phyloP scores from a whole-genome alignment of 2,113 vertebrate genomes.

The Terrapene triunguis region DNA sequence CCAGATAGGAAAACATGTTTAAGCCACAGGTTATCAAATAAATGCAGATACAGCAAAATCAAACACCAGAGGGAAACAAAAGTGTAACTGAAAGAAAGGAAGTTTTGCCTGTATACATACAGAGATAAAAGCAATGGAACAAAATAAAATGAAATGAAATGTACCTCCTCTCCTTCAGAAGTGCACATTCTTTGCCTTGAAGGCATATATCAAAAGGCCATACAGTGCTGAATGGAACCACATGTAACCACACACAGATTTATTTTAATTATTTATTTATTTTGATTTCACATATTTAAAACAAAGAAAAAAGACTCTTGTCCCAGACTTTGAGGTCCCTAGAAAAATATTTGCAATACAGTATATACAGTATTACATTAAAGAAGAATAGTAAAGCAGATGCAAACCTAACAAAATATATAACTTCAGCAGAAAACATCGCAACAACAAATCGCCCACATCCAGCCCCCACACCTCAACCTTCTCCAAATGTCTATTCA shows the following conservation, averaged over 20 bases:
- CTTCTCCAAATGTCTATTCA: neutral
- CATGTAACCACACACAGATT: neutral
- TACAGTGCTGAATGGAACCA: neutral
- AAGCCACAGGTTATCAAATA: conserved; percentile 57
- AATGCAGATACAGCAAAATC: conserved; percentile 50
- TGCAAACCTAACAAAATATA: neutral
- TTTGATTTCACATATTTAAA: neutral
- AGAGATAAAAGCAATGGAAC: conserved; percentile 12
- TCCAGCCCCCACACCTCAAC: neutral
- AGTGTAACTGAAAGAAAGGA: neutral
- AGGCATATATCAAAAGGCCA: conserved; percentile 5
- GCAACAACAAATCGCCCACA: neutral
- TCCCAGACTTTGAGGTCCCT: neutral
- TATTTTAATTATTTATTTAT: conserved; percentile 28
- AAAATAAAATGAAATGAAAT: neutral
- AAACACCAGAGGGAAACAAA: conserved; percentile 30
- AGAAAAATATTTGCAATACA: neutral
- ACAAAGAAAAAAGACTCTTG: neutral
- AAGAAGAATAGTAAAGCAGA: neutral
- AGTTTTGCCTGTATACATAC: conserved; percentile 7
- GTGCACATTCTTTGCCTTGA: neutral
- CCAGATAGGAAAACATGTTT: conserved; percentile 30
- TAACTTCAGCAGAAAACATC: neutral
- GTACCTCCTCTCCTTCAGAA: neutral
- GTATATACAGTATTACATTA: neutral